Percentiles rank a stretch among this genome's conserved stretches.
Evolutionary conservation across 2,797 vertebrate species (phyloP).

Genomic region (Rhadinocentrus ornatus): DNA sequence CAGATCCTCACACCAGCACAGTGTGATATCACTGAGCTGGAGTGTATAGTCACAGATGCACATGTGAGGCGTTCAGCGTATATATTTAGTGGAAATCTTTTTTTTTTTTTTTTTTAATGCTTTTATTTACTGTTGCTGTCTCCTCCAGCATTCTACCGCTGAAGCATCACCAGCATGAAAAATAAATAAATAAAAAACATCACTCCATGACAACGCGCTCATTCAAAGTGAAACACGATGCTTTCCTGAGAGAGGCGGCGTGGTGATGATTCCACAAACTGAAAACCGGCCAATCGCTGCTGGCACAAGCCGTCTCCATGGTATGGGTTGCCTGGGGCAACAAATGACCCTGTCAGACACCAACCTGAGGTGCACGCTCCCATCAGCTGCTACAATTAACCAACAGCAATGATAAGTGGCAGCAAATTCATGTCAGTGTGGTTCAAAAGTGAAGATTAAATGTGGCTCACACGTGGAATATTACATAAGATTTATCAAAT

Average conservation of each 20-base stretch:
- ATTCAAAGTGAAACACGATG: constrained; percentile 5
- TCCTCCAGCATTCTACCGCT: too few species aligned
- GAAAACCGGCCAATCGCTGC: constrained; percentile 44
- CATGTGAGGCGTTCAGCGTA: not conserved
- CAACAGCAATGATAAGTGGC: not conserved
- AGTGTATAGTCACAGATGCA: constrained; percentile 12
- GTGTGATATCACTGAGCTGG: constrained; percentile 30
- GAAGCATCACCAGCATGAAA: not conserved
- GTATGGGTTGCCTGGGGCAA: constrained; percentile 66
- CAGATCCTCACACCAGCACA: constrained; percentile 20
- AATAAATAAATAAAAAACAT: not conserved
- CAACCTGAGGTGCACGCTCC: constrained; percentile 22
- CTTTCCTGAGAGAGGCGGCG: constrained; percentile 22
- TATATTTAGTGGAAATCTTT: too few species aligned
- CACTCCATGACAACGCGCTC: not conserved
- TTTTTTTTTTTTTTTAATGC: too few species aligned
- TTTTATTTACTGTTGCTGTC: not conserved
- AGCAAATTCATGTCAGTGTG: not conserved
- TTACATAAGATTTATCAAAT: not conserved
- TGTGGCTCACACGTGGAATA: not conserved
- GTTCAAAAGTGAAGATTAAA: not conserved
- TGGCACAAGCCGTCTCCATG: constrained; percentile 51
- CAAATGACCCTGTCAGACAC: constrained; percentile 51
- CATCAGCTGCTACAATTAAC: constrained; percentile 17
- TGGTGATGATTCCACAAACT: constrained; percentile 23